A percentile compares a stretch with the other conserved stretches of the same genome.
Conservation (phyloP, 2,888 invertebrate species). For the Homarus gammarus region DNA sequence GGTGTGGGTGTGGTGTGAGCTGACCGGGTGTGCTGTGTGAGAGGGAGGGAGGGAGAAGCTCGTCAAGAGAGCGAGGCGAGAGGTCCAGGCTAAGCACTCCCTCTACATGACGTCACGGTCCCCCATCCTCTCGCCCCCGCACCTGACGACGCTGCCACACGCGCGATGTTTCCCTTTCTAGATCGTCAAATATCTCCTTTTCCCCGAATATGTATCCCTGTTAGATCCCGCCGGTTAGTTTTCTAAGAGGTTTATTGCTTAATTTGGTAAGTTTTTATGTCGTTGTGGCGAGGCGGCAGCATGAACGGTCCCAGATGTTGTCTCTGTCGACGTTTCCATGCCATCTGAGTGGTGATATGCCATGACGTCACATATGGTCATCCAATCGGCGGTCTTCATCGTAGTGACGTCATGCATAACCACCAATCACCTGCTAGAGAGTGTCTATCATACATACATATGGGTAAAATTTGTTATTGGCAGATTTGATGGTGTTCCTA, state of each 20-base stretch:
- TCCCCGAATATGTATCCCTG: background rate
- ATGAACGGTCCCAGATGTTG: no score
- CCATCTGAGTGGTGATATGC: background rate
- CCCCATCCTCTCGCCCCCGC: no score
- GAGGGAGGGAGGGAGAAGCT: background rate
- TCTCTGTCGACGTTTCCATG: background rate
- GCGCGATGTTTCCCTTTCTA: background rate
- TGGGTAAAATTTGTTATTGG: no score
- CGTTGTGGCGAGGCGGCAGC: no score
- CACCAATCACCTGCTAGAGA: slow-evolving; percentile 6
- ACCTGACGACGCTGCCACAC: background rate
- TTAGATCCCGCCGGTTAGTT: background rate
- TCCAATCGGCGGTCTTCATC: slow-evolving; percentile 1
- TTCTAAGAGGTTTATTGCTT: background rate
- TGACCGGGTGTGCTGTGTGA: background rate
- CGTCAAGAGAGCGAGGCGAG: background rate
- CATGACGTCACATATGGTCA: slow-evolving; percentile 25
- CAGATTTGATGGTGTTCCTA: no score
- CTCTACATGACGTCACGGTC: no score
- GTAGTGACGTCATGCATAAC: slow-evolving; percentile 21
- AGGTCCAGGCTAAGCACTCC: no score
- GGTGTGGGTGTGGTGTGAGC: slow-evolving; percentile 20
- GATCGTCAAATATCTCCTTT: no score
- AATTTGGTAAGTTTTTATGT: background rate
- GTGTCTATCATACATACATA: no score